Evolutionary conservation across 2,797 vertebrate genomes (phyloP).

Genomic region (Hippopotamyrus pictus): DNA sequence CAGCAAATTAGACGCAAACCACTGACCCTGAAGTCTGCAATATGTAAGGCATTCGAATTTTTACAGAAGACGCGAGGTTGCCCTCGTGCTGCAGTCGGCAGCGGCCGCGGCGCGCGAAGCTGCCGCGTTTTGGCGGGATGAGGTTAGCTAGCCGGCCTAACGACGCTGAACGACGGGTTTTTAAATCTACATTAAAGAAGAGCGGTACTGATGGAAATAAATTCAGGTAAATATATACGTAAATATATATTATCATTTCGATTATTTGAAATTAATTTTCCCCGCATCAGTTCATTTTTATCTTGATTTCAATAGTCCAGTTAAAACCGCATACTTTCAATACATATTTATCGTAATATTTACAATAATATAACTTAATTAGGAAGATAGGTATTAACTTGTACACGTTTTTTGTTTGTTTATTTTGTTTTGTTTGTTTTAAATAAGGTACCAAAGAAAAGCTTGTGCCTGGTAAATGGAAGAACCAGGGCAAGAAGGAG

Average conservation of each 20-base stretch:
- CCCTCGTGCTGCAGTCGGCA: not conserved
- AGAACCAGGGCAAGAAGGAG: not conserved
- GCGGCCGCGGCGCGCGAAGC: not conserved
- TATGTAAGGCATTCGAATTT: not conserved
- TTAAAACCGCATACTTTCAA: not conserved
- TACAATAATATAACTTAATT: not conserved
- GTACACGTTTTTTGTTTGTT: not conserved
- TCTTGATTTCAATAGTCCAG: not conserved
- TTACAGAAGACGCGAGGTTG: not conserved
- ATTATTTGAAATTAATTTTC: not conserved
- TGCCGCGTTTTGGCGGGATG: not conserved
- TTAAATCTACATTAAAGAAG: not conserved
- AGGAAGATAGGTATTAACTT: not conserved
- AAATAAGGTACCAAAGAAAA: conserved; percentile 24
- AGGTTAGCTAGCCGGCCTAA: not conserved
- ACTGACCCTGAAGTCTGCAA: not conserved
- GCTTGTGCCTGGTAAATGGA: not conserved
- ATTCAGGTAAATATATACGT: not conserved
- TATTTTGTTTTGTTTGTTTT: not conserved
- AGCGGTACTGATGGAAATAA: not conserved
- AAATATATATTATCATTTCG: not conserved
- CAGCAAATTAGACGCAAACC: not conserved
- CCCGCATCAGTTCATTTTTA: not conserved
- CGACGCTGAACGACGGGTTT: not conserved
- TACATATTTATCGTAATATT: not conserved